A percentile compares a stretch with the other conserved stretches of the same genome.
Evolutionary conservation across 2,888 invertebrate genomes (phyloP).

Genomic region (Caenorhabditis panamensis): DNA sequence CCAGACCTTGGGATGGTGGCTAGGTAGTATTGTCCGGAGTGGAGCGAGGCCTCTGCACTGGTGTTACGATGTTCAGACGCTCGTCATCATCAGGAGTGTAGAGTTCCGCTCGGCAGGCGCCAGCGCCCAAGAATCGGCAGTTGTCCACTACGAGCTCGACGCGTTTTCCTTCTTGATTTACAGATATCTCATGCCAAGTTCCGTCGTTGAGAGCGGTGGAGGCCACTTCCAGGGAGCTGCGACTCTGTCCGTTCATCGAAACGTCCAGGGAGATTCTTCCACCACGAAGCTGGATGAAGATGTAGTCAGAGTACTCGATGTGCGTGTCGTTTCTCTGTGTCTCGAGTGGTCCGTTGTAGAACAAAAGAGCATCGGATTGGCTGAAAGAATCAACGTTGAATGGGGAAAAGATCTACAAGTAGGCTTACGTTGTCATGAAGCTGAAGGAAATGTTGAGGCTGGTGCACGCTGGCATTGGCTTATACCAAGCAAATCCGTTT

Average conservation of each 20-base stretch:
- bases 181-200: slow-evolving; percentile 96
- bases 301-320: slow-evolving; percentile 87
- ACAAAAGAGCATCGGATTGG: slow-evolving; percentile 89
- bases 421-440: slow-evolving; percentile 87
- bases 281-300: slow-evolving; percentile 93
- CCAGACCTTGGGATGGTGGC: slow-evolving; percentile 82
- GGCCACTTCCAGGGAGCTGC: slow-evolving; percentile 64
- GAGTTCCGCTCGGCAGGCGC: slow-evolving; percentile 68
- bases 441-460: slow-evolving; percentile 95
- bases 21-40: slow-evolving; percentile 66
- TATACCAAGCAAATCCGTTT: slow-evolving; percentile 98
- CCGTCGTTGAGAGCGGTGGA: slow-evolving; percentile 87
- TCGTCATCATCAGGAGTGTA: slow-evolving; percentile 79
- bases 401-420: no score
- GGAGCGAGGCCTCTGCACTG: slow-evolving; percentile 82
- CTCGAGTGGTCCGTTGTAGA: slow-evolving; percentile 93
- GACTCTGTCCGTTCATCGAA: slow-evolving; percentile 71
- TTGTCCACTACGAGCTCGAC: slow-evolving; percentile 77
- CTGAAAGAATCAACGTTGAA: no score
- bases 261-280: slow-evolving; percentile 88
- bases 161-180: slow-evolving; percentile 93
- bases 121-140: slow-evolving; percentile 70
- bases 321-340: slow-evolving; percentile 60
- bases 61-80: slow-evolving; percentile 78
- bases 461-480: slow-evolving; percentile 96